Evolutionary conservation across 2,797 vertebrate genomes (phyloP).

Genomic region (Mionectes olivaceus): DNA sequence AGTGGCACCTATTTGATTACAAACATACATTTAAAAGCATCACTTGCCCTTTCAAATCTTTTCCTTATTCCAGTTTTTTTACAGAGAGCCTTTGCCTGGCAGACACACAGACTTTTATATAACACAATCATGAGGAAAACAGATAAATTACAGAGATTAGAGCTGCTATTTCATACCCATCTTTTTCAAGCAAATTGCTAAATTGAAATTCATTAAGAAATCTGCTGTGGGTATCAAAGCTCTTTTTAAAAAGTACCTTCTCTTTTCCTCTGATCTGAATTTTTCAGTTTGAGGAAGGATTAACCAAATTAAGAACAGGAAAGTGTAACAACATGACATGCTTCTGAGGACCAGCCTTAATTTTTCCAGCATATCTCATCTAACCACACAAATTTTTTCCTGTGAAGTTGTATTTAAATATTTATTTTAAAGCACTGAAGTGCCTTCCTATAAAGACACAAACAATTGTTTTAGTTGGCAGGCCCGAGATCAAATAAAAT

Average conservation of each 20-base stretch:
- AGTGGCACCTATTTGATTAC: not conserved
- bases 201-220: not conserved
- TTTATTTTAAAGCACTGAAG: conserved; percentile 80
- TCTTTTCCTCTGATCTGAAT: conserved; percentile 20
- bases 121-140: not conserved
- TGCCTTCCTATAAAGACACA: conserved; percentile 51
- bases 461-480: conserved; percentile 56
- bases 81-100: conserved; percentile 17
- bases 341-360: conserved; percentile 66
- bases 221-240: conserved; percentile 25
- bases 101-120: not conserved
- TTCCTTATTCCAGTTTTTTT: not conserved
- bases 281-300: conserved; percentile 66
- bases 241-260: conserved; percentile 49
- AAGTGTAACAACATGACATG: conserved; percentile 65
- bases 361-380: conserved; percentile 77
- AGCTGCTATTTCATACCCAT: not conserved
- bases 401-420: conserved; percentile 85
- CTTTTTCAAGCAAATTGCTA: not conserved
- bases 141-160: not conserved
- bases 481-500: conserved; percentile 20
- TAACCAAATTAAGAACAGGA: conserved; percentile 80
- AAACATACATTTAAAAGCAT: not conserved
- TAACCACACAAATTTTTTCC: conserved; percentile 76
- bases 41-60: not conserved